A percentile compares a stretch with the other conserved stretches of the same genome.
phyloP scores from a whole-genome alignment of 2,888 invertebrate genomes.

The Tholera decimalis region DNA sequence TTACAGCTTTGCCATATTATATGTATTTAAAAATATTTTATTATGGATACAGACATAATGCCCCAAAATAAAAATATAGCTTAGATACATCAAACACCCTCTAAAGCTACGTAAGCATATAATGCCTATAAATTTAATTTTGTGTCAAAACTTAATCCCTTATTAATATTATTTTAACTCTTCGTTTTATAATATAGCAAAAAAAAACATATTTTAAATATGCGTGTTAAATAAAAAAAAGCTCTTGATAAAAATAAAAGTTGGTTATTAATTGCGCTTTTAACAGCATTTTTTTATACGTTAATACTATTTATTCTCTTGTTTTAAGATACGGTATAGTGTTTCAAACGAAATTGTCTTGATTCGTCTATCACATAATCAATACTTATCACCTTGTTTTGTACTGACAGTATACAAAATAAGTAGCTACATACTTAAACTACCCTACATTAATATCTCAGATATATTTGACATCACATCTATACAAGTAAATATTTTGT shows the following conservation, averaged over 20 bases:
- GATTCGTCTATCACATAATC: slow-evolving; percentile 6
- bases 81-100: too few species aligned
- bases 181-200: too few species aligned
- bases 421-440: slow-evolving; percentile 41
- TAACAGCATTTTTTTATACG: neutral
- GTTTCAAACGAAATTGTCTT: slow-evolving; percentile 12
- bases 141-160: too few species aligned
- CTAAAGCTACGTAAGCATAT: too few species aligned
- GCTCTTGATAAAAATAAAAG: too few species aligned
- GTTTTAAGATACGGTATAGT: neutral
- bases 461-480: slow-evolving; percentile 63
- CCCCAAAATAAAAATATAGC: too few species aligned
- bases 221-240: too few species aligned
- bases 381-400: slow-evolving; percentile 46
- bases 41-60: neutral
- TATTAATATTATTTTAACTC: too few species aligned
- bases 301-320: slow-evolving; percentile 2
- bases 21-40: neutral
- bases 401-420: slow-evolving; percentile 56
- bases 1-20: slow-evolving; percentile 2
- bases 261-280: too few species aligned
- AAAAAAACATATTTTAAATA: too few species aligned
- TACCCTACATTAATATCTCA: slow-evolving; percentile 63
- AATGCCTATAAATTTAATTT: too few species aligned
- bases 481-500: slow-evolving; percentile 38